Conservation (phyloP, 2,888 invertebrate genomes). For the Unio delphinus region DNA sequence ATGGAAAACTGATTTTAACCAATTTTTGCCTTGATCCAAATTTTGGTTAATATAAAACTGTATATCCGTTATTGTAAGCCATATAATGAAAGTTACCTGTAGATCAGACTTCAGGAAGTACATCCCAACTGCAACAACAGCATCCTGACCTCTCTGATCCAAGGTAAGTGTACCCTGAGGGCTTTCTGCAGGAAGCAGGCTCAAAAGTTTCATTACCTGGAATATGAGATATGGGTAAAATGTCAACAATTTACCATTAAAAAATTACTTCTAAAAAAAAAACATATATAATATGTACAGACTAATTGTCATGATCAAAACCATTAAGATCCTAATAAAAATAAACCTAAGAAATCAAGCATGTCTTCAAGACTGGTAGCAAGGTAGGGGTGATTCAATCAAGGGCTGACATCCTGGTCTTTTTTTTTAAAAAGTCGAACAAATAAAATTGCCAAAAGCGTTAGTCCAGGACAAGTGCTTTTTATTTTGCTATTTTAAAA, state of each 20-base stretch:
- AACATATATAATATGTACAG: too few species aligned
- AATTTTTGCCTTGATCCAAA: too few species aligned
- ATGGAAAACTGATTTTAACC: too few species aligned
- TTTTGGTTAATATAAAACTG: too few species aligned
- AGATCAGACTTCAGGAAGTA: constrained; percentile 92
- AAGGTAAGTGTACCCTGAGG: constrained; percentile 81
- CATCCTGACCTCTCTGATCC: constrained; percentile 86
- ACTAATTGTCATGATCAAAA: neutral
- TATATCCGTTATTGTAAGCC: too few species aligned
- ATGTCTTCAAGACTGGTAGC: too few species aligned
- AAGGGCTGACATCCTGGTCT: too few species aligned
- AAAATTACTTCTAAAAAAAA: neutral
- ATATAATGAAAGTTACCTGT: constrained; percentile 74
- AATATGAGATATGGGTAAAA: constrained; percentile 1
- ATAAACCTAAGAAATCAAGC: neutral
- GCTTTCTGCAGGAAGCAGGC: constrained; percentile 88
- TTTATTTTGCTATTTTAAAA: too few species aligned
- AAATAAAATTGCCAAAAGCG: too few species aligned
- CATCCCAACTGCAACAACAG: constrained; percentile 91
- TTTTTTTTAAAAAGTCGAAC: too few species aligned
- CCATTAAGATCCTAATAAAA: neutral
- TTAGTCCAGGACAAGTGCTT: too few species aligned
- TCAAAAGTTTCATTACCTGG: constrained; percentile 87
- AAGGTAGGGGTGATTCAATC: too few species aligned
- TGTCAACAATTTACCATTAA: neutral